A percentile compares a stretch with the other conserved stretches of the same genome.
phyloP scores from a whole-genome alignment of 1,140 invertebrate species.

The Sminthurides bifidus region DNA sequence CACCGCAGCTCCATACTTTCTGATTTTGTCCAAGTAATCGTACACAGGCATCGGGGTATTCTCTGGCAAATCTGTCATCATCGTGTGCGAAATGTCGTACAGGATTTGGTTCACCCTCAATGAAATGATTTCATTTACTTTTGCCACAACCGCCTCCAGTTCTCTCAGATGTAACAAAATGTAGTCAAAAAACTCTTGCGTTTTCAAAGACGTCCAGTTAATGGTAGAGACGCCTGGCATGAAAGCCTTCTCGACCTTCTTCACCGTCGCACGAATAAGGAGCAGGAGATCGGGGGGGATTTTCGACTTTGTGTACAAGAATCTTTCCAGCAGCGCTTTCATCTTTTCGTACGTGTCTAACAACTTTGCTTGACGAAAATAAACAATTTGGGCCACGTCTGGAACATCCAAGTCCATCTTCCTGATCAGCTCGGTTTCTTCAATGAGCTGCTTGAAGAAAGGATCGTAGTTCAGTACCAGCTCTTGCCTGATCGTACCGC shows the following conservation, averaged over 20 bases:
- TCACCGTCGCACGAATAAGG: constrained; percentile 52
- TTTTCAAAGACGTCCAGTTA: constrained; percentile 66
- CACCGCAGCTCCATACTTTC: constrained; percentile 35
- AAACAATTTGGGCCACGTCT: constrained; percentile 31
- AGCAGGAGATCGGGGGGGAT: constrained; percentile 53
- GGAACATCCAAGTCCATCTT: constrained; percentile 45
- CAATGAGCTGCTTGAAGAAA: constrained; percentile 53
- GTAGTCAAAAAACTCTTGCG: constrained; percentile 49
- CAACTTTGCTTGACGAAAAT: constrained; percentile 52
- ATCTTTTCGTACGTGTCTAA: constrained; percentile 46
- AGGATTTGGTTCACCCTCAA: constrained; percentile 59
- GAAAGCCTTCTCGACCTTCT: constrained; percentile 55
- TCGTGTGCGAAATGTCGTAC: constrained; percentile 48
- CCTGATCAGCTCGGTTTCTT: constrained; percentile 59
- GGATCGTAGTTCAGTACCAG: constrained; percentile 55
- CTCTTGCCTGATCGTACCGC: constrained; percentile 32
- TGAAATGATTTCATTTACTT: constrained; percentile 61
- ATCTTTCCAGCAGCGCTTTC: constrained; percentile 46
- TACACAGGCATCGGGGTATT: constrained; percentile 48
- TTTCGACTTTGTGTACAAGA: constrained; percentile 41
- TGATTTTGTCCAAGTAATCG: constrained; percentile 54
- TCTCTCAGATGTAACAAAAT: constrained; percentile 47
- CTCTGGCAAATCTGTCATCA: constrained; percentile 52
- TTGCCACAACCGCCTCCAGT: constrained; percentile 55
- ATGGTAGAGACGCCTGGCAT: constrained; percentile 62